A percentile compares a stretch with the other conserved stretches of the same genome.
phyloP scores from a whole-genome alignment of 2,113 vertebrate genomes.

The Gadus chalcogrammus region DNA sequence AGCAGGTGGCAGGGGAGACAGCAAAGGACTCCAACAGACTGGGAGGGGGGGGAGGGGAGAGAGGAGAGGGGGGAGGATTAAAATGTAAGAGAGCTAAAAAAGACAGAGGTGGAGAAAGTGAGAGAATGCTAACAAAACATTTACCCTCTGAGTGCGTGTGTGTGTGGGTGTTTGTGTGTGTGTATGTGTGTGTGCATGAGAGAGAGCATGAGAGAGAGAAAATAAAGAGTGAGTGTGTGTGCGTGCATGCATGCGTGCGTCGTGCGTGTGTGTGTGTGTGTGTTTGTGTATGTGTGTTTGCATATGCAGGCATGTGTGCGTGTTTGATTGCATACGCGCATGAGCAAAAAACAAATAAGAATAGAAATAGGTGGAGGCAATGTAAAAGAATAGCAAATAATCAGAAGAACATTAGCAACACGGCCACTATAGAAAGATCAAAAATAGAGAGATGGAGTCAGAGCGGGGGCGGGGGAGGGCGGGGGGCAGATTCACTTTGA shows the following conservation, averaged over 20 bases:
- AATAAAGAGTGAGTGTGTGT: slow-evolving; percentile 3
- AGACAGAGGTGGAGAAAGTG: too few species aligned
- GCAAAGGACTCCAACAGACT: background rate
- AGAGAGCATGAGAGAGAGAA: background rate
- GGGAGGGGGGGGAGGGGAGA: slow-evolving; percentile 1
- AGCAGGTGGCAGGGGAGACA: background rate
- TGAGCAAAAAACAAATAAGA: background rate
- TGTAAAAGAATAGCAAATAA: background rate
- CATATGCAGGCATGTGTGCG: background rate
- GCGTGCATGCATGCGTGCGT: background rate
- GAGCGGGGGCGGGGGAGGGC: slow-evolving; percentile 11
- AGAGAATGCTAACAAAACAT: slow-evolving; percentile 12
- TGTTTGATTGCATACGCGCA: background rate
- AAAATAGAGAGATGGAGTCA: slow-evolving; percentile 2
- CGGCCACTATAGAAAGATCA: background rate
- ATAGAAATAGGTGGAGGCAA: background rate
- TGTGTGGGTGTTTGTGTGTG: background rate
- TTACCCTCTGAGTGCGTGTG: slow-evolving; percentile 15
- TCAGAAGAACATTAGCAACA: background rate
- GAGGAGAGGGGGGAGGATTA: too few species aligned
- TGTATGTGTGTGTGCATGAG: background rate
- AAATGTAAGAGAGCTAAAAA: too few species aligned
- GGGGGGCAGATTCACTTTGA: background rate
- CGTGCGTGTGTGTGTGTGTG: slow-evolving; percentile 1
- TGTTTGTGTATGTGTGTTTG: background rate